These are phyloP conservation scores for Zoanthus gigantus DNA, from an alignment of 92 coral and sea anemone species.

Conservation along the genomic window DNA sequence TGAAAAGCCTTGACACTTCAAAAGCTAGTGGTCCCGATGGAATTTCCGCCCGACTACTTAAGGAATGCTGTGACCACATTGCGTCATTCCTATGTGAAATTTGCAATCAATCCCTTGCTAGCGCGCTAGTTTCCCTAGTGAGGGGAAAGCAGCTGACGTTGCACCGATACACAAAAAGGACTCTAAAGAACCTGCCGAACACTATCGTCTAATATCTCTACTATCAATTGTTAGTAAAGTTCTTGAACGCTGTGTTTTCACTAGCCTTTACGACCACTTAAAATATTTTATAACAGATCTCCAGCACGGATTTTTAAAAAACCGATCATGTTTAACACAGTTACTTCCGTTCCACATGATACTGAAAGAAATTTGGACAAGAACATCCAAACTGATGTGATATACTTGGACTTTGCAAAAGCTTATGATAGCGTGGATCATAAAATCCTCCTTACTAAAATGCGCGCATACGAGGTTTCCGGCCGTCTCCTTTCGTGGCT, in stretches of 20 bases:
- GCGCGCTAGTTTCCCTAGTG: conserved; percentile 1
- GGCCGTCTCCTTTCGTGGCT: conserved; percentile 50
- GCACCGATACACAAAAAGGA: conserved; percentile 49
- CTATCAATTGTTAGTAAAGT: conserved; percentile 32
- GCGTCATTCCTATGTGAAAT: conserved; percentile 56
- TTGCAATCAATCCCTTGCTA: conserved; percentile 45
- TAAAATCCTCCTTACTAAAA: conserved; percentile 6
- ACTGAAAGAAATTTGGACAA: conserved; percentile 48
- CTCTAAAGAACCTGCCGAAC: conserved; percentile 55
- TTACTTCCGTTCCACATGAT: conserved; percentile 38
- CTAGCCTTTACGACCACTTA: conserved; percentile 15
- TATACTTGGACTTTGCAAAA: neutral
- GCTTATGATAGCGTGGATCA: neutral
- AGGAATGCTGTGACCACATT: conserved; percentile 59
- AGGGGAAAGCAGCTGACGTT: conserved; percentile 51
- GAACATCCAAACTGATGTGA: conserved; percentile 13
- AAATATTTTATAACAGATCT: conserved; percentile 15
- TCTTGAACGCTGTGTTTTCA: conserved; percentile 44
- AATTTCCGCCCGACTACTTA: conserved; percentile 50
- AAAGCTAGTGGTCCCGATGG: conserved; percentile 68
- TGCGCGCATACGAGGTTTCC: conserved; percentile 30
- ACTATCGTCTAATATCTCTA: conserved; percentile 40
- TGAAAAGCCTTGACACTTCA: conserved; percentile 49
- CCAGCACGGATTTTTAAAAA: conserved; percentile 31
- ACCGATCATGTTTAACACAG: conserved; percentile 53